Conservation (phyloP, 1,140 invertebrate species). For the Meloidogyne hapla region DNA sequence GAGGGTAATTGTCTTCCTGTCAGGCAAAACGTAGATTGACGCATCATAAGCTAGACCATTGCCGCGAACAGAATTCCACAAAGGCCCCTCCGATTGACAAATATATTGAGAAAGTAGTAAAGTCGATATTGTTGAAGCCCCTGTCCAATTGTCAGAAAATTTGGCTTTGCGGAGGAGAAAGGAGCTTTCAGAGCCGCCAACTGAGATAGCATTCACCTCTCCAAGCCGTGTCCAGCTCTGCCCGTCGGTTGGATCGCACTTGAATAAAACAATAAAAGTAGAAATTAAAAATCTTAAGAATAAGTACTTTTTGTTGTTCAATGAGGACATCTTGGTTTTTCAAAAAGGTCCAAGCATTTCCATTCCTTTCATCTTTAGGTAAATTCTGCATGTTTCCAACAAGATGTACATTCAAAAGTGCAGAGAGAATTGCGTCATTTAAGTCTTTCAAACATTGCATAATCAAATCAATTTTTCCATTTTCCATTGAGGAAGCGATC, state of each 20-base stretch:
- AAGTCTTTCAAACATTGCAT: conserved; percentile 23
- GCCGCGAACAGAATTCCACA: conserved; percentile 82
- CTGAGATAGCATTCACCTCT: conserved; percentile 70
- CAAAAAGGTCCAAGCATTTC: neutral
- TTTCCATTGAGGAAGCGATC: conserved; percentile 31
- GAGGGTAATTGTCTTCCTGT: conserved; percentile 75
- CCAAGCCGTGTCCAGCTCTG: neutral
- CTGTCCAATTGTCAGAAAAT: conserved; percentile 70
- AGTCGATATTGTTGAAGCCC: conserved; percentile 13
- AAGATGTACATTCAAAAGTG: conserved; percentile 38
- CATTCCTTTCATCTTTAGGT: neutral
- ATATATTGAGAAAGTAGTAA: conserved; percentile 74
- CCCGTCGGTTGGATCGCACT: conserved; percentile 24
- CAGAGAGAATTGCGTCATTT: conserved; percentile 8
- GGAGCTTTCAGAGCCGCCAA: conserved; percentile 79
- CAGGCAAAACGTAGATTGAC: conserved; percentile 57
- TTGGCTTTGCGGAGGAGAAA: conserved; percentile 72
- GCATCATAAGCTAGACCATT: conserved; percentile 77
- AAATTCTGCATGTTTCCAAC: conserved; percentile 32
- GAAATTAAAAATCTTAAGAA: neutral
- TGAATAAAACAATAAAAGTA: neutral
- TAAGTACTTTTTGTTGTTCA: neutral
- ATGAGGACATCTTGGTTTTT: neutral
- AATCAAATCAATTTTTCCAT: neutral
- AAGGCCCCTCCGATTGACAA: conserved; percentile 81